These are phyloP conservation scores for Dromaius novaehollandiae DNA, from an alignment of 2,113 vertebrate species.

Conservation along the genomic window DNA sequence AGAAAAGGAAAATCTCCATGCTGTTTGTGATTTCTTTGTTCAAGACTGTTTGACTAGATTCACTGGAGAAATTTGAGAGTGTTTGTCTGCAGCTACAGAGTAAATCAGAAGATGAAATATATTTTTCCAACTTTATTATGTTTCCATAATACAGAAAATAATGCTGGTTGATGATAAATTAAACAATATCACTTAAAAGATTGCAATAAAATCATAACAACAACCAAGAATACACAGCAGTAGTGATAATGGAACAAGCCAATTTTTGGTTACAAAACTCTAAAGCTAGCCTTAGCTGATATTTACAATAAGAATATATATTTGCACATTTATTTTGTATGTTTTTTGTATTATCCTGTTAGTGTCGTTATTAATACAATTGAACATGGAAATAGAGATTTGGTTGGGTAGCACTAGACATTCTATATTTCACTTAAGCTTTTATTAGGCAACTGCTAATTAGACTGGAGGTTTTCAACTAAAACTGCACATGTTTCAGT, in stretches of 20 bases:
- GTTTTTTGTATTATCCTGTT: background rate
- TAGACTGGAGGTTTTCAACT: conserved; percentile 20
- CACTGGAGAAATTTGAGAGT: background rate
- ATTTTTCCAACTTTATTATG: background rate
- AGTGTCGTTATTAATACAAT: background rate
- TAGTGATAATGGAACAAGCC: background rate
- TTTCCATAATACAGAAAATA: background rate
- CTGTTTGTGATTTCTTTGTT: background rate
- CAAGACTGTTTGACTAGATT: background rate
- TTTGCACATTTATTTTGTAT: background rate
- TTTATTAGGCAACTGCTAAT: conserved; percentile 41
- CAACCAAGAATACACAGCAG: background rate
- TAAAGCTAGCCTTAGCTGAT: background rate
- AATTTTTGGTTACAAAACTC: background rate
- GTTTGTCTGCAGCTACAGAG: background rate
- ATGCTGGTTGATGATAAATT: background rate
- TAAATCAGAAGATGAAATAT: background rate
- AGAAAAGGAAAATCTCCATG: background rate
- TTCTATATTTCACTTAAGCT: background rate
- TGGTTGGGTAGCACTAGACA: background rate
- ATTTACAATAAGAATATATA: background rate
- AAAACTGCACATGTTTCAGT: conserved; percentile 3
- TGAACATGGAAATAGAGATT: background rate
- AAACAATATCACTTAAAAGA: background rate
- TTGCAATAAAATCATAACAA: background rate